phyloP scores from a whole-genome alignment of 2,797 vertebrate species.

The Streptopelia turtur region DNA sequence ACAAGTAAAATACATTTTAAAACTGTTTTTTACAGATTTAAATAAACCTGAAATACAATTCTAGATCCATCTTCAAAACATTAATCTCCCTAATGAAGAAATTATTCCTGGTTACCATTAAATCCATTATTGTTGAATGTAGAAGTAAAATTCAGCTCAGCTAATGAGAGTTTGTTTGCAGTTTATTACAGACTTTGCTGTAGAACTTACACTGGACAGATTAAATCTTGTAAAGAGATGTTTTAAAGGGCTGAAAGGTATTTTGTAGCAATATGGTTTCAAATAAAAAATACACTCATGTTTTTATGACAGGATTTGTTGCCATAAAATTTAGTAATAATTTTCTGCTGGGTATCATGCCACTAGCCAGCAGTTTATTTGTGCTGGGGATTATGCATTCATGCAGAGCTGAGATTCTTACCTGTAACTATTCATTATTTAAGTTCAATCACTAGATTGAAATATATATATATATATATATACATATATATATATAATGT shows the following conservation, averaged over 20 bases:
- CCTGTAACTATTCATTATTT: background rate
- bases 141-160: conserved; percentile 12
- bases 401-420: background rate
- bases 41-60: background rate
- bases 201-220: conserved; percentile 20
- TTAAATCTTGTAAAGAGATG: conserved; percentile 46
- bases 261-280: conserved; percentile 53
- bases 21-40: background rate
- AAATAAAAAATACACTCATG: conserved; percentile 54
- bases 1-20: background rate
- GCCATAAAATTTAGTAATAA: conserved; percentile 58
- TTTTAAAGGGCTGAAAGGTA: conserved; percentile 45
- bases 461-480: too few relatives aligned
- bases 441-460: background rate
- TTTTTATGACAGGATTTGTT: conserved; percentile 59
- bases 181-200: conserved; percentile 12
- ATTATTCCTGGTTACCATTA: background rate
- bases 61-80: background rate
- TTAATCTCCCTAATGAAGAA: background rate
- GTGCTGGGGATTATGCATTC: background rate
- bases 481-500: too few relatives aligned
- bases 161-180: background rate
- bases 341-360: conserved; percentile 15
- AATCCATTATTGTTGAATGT: background rate
- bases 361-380: background rate